Base-by-base conservation (phyloP, 64 coral and sea anemone genomes). In the Montipora sp. region DNA sequence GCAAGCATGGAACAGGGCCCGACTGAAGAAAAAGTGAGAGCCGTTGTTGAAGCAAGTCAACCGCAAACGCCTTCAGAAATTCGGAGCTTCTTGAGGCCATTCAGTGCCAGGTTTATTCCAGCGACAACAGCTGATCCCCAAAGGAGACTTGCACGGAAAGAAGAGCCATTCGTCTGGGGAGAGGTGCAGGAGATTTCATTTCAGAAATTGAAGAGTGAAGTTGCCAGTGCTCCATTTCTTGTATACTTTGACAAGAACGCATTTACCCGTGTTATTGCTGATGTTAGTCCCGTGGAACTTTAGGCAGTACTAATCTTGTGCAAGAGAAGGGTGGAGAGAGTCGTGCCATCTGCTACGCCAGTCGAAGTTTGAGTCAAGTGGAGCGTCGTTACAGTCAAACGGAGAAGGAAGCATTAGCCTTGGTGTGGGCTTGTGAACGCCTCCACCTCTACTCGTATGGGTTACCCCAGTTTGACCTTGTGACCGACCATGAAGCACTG, bases 371-470 rank as follows among this genome's bases (percentile, higher is more conserved):
- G 14, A 24, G 87, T 59, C 46, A 46, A 10, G 48, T 61, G 23
- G 71, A 89, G 75, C 11, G 19, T 2, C 21, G 75, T 45, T 89
- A 89, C 15, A 89, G 74, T 44, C 74, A 65, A 61, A 89, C 87
- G 2, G 74, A 78, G 73, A 89, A 89, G 51, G 87, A 89, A 47
- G 87, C 51, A 36, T 23, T 78, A 89, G 50, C 75, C 6, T 50
- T 78, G 8, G 36, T 81, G 1, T 81, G 19, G 51, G 79, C 79
- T 5, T 59, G 50, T 81, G 51, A 59, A 81, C 50, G n/a, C 79
- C 87, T 94, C 47, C 87, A 94, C 47, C 43, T 94, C 22, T 94
- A 94, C 82, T 43, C 78, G 19, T 94, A 90, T 90, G 84, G 84
- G 21, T 60, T 77, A 12, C 51, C 51, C 20, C 78, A 78, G 36